Evolutionary conservation across 2,888 invertebrate species (phyloP).

Genomic region (Cephus pygmeus): DNA sequence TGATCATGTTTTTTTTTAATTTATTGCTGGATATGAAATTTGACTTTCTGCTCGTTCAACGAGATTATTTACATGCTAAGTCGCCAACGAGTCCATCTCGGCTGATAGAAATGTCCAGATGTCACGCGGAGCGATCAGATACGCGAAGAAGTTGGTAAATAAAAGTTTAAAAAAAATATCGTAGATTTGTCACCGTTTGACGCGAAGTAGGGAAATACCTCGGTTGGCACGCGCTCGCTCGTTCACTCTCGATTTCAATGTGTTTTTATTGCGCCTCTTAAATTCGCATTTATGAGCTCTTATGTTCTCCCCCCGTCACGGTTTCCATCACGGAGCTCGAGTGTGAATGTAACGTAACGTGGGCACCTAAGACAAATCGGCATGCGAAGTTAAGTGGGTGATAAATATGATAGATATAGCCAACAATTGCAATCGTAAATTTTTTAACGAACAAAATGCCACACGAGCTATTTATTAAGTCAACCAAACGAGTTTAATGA

Average conservation of each 20-base stretch:
- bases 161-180: neutral
- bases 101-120: neutral
- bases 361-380: conserved; percentile 55
- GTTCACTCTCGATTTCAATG: conserved; percentile 67
- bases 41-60: neutral
- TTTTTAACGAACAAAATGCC: conserved; percentile 31
- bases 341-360: conserved; percentile 44
- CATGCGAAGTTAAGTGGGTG: conserved; percentile 50
- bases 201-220: conserved; percentile 41
- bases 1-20: neutral
- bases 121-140: neutral
- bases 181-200: conserved; percentile 14
- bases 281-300: conserved; percentile 67
- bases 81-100: neutral
- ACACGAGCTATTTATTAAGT: conserved; percentile 38
- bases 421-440: conserved; percentile 53
- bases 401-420: conserved; percentile 55
- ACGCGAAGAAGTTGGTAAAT: neutral
- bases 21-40: neutral
- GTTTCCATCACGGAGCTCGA: conserved; percentile 32
- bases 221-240: conserved; percentile 55
- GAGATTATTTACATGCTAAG: neutral
- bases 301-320: conserved; percentile 55
- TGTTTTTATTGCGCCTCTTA: conserved; percentile 67
- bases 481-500: conserved; percentile 42